Percentiles rank a stretch among this genome's conserved stretches.
Evolutionary conservation across 1,140 invertebrate species (phyloP).

Genomic region (Hycleus cichorii): DNA sequence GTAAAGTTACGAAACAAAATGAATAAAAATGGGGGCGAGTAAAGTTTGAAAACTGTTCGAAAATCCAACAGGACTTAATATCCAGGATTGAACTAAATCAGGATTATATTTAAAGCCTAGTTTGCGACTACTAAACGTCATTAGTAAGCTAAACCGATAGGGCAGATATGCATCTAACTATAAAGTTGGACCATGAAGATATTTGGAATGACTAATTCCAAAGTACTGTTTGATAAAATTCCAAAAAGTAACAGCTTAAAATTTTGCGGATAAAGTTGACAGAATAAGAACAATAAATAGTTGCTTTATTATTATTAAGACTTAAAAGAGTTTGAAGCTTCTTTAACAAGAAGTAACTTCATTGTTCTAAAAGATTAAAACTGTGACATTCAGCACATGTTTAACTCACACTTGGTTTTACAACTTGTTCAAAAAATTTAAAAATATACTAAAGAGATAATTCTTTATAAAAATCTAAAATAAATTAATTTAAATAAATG

Average conservation of each 20-base stretch:
- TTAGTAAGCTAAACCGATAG: constrained; percentile 20
- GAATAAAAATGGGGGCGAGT: no score
- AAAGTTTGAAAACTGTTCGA: not conserved
- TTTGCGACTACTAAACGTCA: constrained; percentile 20
- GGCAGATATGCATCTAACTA: constrained; percentile 17
- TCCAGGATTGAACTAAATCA: not conserved
- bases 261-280: no score
- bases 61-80: constrained; percentile 7
- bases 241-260: no score
- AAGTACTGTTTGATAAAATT: no score
- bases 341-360: not conserved
- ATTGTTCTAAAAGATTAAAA: constrained; percentile 13
- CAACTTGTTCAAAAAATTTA: not conserved
- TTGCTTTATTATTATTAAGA: constrained; percentile 7
- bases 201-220: no score
- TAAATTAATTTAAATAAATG: no score
- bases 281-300: no score
- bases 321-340: constrained; percentile 6
- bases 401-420: constrained; percentile 10
- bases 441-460: no score
- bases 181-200: not conserved
- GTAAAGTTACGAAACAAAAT: no score
- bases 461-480: no score
- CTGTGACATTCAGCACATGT: constrained; percentile 9
- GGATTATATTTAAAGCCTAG: constrained; percentile 18